Evolutionary conservation across 2,888 invertebrate species (phyloP).

Genomic region (Odontothrips loti): DNA sequence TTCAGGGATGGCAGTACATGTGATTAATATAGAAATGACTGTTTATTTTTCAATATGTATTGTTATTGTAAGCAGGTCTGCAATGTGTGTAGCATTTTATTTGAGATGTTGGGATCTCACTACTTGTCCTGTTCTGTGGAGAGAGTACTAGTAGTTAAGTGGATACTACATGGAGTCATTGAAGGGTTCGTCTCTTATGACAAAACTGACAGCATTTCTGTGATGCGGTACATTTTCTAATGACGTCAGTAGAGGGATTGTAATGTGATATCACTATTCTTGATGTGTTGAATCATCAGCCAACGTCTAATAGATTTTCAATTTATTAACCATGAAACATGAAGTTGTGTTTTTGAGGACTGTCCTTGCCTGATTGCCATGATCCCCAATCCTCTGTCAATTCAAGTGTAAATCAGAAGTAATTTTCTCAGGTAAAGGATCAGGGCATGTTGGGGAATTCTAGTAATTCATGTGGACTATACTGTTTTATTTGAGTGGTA

Average conservation of each 20-base stretch:
- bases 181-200: no score
- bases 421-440: not conserved
- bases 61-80: not conserved
- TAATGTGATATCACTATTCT: not conserved
- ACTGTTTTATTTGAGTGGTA: not conserved
- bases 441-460: not conserved
- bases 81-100: not conserved
- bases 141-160: not conserved
- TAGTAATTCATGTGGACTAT: not conserved
- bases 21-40: not conserved
- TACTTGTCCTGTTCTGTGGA: not conserved
- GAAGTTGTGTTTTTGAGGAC: not conserved
- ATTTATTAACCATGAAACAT: not conserved
- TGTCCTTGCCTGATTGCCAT: not conserved
- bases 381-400: not conserved
- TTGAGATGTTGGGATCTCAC: not conserved
- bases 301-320: not conserved
- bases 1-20: not conserved
- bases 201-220: not conserved
- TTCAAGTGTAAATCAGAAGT: not conserved
- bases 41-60: not conserved
- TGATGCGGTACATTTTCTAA: not conserved
- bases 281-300: not conserved
- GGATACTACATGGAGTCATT: not conserved
- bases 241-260: not conserved